Evolutionary conservation across 2,888 invertebrate species (phyloP).

Genomic region (Mesorhabditis sp.): DNA sequence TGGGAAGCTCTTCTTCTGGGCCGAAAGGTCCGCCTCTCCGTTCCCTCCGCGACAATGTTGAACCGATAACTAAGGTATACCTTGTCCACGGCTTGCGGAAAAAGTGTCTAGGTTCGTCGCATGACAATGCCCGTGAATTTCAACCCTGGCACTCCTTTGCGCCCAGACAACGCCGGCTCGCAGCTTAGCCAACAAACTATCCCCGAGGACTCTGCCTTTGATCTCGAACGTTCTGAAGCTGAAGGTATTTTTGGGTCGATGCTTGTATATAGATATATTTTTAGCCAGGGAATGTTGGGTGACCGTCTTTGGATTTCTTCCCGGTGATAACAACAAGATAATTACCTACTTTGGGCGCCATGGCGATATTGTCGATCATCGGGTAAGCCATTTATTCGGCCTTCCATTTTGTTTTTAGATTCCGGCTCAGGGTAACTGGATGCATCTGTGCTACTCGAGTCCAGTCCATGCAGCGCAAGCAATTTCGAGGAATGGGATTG

Average conservation of each 20-base stretch:
- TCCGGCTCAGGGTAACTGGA: background rate
- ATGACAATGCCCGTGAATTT: background rate
- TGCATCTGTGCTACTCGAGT: slow-evolving; percentile 4
- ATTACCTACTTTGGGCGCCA: background rate
- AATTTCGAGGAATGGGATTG: background rate
- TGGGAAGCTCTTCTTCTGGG: background rate
- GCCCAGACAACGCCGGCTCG: background rate
- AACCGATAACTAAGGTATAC: background rate
- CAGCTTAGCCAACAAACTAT: background rate
- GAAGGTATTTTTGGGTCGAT: background rate
- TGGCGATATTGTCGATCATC: background rate
- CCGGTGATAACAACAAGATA: background rate
- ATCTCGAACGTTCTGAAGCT: background rate
- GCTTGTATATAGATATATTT: background rate
- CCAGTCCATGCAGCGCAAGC: slow-evolving; percentile 5
- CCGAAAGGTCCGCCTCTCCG: background rate
- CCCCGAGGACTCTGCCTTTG: background rate
- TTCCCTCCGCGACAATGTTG: slow-evolving; percentile 5
- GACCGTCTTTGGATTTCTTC: slow-evolving; percentile 1
- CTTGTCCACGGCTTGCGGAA: background rate
- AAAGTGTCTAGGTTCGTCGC: background rate
- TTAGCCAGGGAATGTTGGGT: background rate
- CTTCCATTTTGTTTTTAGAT: background rate
- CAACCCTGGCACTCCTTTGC: background rate
- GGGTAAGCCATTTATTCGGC: background rate